Evolutionary conservation across 2,113 vertebrate species (phyloP).

Genomic region (Callospermophilus lateralis): DNA sequence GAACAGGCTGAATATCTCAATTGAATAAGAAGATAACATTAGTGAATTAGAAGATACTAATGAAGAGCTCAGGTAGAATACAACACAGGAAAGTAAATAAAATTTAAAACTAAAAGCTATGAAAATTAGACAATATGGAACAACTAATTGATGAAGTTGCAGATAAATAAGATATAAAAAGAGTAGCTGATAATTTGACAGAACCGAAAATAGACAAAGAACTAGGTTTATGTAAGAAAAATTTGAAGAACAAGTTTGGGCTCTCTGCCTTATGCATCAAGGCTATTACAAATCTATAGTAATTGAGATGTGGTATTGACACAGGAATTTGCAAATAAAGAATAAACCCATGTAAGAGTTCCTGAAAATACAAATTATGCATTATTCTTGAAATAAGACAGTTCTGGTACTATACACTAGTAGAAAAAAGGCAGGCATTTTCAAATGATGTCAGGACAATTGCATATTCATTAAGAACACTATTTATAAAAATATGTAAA

Average conservation of each 20-base stretch:
- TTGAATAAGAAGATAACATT: not conserved
- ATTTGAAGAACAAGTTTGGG: not conserved
- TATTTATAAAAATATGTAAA: not conserved
- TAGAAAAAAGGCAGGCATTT: not conserved
- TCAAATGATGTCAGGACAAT: not conserved
- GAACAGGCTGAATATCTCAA: not conserved
- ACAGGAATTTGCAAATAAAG: slow-evolving; percentile 6
- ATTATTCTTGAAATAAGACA: not conserved
- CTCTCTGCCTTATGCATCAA: not conserved
- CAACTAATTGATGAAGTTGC: not conserved
- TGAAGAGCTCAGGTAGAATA: not conserved
- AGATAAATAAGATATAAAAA: not conserved
- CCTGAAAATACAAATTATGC: not conserved
- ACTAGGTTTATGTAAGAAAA: not conserved
- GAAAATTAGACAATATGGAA: not conserved
- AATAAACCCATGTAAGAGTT: not conserved
- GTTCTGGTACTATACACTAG: not conserved
- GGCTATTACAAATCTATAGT: not conserved
- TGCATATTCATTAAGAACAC: not conserved
- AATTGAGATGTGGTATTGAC: not conserved
- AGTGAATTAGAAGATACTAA: not conserved
- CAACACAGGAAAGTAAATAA: not conserved
- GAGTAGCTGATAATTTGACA: not conserved
- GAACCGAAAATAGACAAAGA: not conserved
- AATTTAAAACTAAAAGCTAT: not conserved